Evolutionary conservation across 2,797 vertebrate species (phyloP), one percentile per base, ranked within the genome.

Genomic region (Sebastes goodei): DNA sequence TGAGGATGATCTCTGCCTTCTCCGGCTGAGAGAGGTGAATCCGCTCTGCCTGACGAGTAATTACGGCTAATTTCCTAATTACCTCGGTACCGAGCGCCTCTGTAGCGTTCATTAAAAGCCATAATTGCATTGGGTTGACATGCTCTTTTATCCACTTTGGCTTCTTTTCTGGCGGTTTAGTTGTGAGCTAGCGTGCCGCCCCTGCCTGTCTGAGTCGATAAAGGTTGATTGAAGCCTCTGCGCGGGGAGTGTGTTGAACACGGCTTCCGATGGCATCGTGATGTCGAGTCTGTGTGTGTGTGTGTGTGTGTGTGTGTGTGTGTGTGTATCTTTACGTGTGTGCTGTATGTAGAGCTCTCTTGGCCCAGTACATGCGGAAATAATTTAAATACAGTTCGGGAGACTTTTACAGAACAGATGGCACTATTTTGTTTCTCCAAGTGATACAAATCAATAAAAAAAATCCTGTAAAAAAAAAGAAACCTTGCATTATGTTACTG

Each of bases 51-150:
- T 94, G 90, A 86, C 84, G 87, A 92, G 92, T 93, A 94, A 95
- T 95, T 95, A 94, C 57, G 74, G 76, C 90, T 94, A 93, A 95
- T 95, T 95, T 93, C 89, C 93, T 92, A 94, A 96, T 95, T 95
- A 95, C 88, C 88, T 83, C 83, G 77, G 85, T 81, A 85, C 76
- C 66, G 83, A 86, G 93, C 88, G 88, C 87, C 89, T 89, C 91
- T 87, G 88, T 91, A 83, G 84, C 88, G 79, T 95, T 95, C 93
- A 95, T 95, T 96, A 95, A 91, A 94, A 89, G 91, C 89, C 89
- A 88, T 95, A 95, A 96, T 95, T 96, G 93, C 93, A 89, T 92
- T 88, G 89, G 77, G 90, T 89, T 94, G 93, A 95, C 94, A 93
- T 91, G 89, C 88, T 93, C 93, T 90, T 94, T 91, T 88, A 91